Conservation (phyloP, 2,797 vertebrate genomes). For the Manis pentadactyla region DNA sequence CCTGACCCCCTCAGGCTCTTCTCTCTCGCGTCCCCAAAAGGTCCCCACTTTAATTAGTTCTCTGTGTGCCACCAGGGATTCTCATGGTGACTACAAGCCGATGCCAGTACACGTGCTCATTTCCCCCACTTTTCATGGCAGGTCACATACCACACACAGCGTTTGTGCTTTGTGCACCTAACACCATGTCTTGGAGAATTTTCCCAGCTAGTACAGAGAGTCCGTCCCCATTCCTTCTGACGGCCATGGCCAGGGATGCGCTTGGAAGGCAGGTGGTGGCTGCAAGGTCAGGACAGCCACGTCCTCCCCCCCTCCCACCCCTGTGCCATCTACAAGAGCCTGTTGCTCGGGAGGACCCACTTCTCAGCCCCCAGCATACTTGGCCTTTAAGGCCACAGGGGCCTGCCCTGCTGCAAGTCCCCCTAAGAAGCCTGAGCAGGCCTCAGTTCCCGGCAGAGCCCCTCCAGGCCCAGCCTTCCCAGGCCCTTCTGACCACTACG, state of each 20-base stretch:
- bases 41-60: neutral
- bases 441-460: neutral
- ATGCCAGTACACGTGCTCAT: neutral
- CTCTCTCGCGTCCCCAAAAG: neutral
- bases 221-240: neutral
- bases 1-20: neutral
- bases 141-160: neutral
- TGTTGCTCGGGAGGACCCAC: neutral
- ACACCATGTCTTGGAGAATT: neutral
- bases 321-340: neutral
- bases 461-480: neutral
- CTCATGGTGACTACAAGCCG: neutral
- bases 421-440: neutral
- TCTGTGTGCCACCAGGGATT: neutral
- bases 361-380: neutral
- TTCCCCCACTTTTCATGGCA: neutral
- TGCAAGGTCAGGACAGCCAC: neutral
- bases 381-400: neutral
- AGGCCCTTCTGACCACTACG: neutral
- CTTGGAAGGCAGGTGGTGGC: neutral
- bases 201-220: neutral
- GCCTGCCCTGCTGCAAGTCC: neutral
- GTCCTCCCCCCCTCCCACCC: neutral
- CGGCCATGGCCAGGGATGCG: neutral
- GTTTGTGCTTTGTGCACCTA: too few relatives aligned